These are phyloP conservation scores for Anagyrus pseudococci DNA, from an alignment of 2,888 invertebrate genomes.

Conservation along the genomic window DNA sequence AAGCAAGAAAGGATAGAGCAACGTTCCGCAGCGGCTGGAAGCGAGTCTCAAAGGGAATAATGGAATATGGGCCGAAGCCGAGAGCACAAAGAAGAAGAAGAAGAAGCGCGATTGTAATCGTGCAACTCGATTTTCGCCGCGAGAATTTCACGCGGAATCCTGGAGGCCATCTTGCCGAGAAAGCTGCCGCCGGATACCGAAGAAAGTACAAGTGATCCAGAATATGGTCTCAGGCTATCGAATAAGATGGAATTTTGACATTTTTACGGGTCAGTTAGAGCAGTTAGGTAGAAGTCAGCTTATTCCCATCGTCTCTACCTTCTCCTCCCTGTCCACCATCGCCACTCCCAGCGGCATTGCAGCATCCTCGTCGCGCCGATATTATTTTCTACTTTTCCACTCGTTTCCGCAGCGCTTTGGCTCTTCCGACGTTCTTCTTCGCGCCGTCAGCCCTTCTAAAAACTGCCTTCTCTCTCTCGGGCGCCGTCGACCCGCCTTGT, in stretches of 20 bases:
- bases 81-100: no score
- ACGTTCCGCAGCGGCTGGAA: not conserved
- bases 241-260: not conserved
- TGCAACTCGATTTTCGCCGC: conserved; percentile 11
- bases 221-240: not conserved
- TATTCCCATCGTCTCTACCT: not conserved
- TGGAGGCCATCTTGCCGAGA: conserved; percentile 20
- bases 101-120: conserved; percentile 5
- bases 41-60: not conserved
- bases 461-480: no score
- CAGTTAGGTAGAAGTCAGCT: not conserved
- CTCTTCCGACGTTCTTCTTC: no score
- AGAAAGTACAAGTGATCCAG: conserved; percentile 15
- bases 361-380: conserved; percentile 44
- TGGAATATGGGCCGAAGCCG: not conserved
- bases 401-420: no score
- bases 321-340: conserved; percentile 12
- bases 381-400: conserved; percentile 50
- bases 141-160: no score
- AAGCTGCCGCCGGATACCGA: conserved; percentile 8
- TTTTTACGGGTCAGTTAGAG: no score
- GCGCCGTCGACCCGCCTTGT: no score
- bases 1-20: no score
- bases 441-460: no score
- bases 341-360: conserved; percentile 15